Evolutionary conservation across 2,888 invertebrate species (phyloP), one percentile per base, ranked within the genome.

Genomic region (Smittia sp.): DNA sequence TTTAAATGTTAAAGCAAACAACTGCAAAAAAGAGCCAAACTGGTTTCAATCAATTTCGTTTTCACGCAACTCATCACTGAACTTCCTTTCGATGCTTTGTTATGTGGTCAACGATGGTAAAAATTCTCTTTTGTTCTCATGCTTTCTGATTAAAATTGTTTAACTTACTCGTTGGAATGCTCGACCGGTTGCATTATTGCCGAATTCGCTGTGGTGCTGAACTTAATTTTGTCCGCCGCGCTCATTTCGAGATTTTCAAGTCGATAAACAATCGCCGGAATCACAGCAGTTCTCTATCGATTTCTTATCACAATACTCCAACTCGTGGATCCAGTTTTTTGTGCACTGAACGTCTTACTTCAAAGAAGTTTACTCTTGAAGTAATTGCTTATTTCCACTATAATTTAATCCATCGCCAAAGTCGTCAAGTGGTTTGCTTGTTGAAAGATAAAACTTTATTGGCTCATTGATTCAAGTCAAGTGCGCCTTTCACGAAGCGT

Each of bases 161-260:
- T 15, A 46, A 66, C 66, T 66, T 15, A 66, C 38, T 72, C 72
- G 22, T 69, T 67, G 67, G 20, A 27, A 69, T 72, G 18, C 11
- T 72, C 72, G 13, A 62, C 62, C 22, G 72, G 54, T 22, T 72
- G 72, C 72, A 72, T 72, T n/a, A 62, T 62, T 22, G 72, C 72
- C 1, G 72, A 72, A 72, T 62, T 70, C 13, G 25, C 22, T 38
- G 11, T 18, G 38, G 11, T 18, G 22, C 15, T 66, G 25, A 58
- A 32, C 24, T 38, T 32, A 13, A 11, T 9, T 32, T 66, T 32
- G 15, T 66, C 66, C 15, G 15, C 1, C 6, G 27, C 25, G 39
- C 38, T 66, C 24, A 63, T 27, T 63, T 58, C 4, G 18, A 18
- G 18, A 58, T 58, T 58, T 58, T 20, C 11, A 3, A 6, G 32